Percentiles rank a stretch among this genome's conserved stretches.
Evolutionary conservation across 2,888 invertebrate species (phyloP).

Genomic region (Cosmia trapezina): DNA sequence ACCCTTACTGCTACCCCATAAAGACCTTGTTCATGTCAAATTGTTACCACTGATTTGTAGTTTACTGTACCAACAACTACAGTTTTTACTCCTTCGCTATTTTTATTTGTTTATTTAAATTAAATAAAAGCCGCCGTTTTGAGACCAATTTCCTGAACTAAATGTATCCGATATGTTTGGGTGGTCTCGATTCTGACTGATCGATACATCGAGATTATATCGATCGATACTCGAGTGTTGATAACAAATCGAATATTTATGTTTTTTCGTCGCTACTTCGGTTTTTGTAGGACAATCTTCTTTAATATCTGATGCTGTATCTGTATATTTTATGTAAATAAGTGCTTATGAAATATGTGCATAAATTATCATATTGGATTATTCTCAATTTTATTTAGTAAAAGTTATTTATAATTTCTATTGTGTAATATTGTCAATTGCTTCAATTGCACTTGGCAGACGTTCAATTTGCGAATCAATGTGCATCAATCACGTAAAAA

Average conservation of each 20-base stretch:
- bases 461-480: too few relatives aligned
- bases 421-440: too few relatives aligned
- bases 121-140: constrained; percentile 61
- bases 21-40: not conserved
- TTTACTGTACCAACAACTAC: constrained; percentile 5
- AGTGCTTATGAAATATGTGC: constrained; percentile 27
- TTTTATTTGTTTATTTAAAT: constrained; percentile 57
- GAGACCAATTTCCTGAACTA: constrained; percentile 61
- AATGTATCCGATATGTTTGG: constrained; percentile 71
- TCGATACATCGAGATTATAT: constrained; percentile 72
- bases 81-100: constrained; percentile 18
- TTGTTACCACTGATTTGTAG: not conserved
- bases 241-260: constrained; percentile 70
- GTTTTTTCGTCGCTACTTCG: constrained; percentile 50
- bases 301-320: constrained; percentile 34
- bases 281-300: constrained; percentile 33
- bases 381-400: not conserved
- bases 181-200: constrained; percentile 79
- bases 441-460: too few relatives aligned
- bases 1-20: not conserved
- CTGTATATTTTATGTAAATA: constrained; percentile 35
- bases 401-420: not conserved
- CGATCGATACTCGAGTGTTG: constrained; percentile 71
- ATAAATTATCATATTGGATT: constrained; percentile 23
- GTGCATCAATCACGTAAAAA: too few relatives aligned